Conservation (phyloP, 2,113 vertebrate genomes). For the Corvus moneduloides region DNA sequence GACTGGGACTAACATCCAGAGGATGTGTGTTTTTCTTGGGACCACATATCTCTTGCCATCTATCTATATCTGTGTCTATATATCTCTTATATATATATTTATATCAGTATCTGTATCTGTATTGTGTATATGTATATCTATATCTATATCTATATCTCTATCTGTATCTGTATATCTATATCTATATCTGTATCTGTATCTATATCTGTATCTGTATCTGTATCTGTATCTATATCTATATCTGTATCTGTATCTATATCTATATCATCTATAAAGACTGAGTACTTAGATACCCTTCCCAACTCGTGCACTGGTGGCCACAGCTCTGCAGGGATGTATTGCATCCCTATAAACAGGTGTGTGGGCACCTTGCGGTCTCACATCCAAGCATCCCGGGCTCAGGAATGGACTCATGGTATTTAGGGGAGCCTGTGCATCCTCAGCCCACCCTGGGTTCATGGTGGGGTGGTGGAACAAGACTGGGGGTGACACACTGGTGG, state of each 20-base stretch:
- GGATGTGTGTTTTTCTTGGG: not conserved
- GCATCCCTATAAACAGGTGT: not conserved
- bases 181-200: not conserved
- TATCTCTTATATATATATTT: not conserved
- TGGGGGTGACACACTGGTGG: not conserved
- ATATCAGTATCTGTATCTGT: not conserved
- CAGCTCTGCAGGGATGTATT: not conserved
- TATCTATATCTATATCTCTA: not conserved
- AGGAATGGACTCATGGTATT: accelerated
- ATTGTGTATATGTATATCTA: not conserved
- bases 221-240: not conserved
- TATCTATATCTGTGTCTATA: not conserved
- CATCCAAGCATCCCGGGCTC: not conserved
- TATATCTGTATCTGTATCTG: no score
- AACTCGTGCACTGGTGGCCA: accelerated
- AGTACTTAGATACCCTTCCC: not conserved
- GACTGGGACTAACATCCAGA: not conserved
- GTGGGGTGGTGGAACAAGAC: not conserved
- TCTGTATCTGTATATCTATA: not conserved
- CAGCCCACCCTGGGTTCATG: accelerated
- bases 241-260: not conserved
- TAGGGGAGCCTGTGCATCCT: not conserved
- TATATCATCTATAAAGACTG: not conserved
- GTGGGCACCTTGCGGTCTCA: accelerated
- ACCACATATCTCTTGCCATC: not conserved